A percentile compares a stretch with the other conserved stretches of the same genome.
These are phyloP conservation scores for Pipa parva DNA, from an alignment of 2,113 vertebrate genomes.

Conservation along the genomic window DNA sequence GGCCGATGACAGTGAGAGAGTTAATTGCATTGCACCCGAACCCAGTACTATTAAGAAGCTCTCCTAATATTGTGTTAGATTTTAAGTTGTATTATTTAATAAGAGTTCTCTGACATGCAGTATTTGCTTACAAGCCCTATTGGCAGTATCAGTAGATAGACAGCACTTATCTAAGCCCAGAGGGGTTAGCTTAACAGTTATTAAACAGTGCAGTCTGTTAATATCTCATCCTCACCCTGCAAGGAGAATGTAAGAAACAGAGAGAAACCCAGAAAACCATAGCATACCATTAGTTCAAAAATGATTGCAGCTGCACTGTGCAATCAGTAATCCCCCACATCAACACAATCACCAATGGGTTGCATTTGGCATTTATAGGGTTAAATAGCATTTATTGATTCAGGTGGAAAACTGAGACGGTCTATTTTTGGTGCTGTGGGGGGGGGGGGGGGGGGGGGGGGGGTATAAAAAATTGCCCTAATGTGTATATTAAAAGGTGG, in stretches of 20 bases:
- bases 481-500: slow-evolving; percentile 57
- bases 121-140: slow-evolving; percentile 48
- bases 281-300: slow-evolving; percentile 50
- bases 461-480: too few species aligned
- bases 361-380: not conserved
- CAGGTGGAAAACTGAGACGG: not conserved
- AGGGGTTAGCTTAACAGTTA: slow-evolving; percentile 46
- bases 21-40: too few species aligned
- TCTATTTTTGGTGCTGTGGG: not conserved
- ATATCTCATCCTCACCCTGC: slow-evolving; percentile 56
- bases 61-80: too few species aligned
- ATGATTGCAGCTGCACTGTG: not conserved
- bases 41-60: too few species aligned
- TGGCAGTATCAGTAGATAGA: slow-evolving; percentile 23
- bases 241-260: not conserved
- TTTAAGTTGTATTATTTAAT: not conserved
- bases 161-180: slow-evolving; percentile 44
- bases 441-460: not conserved
- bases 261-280: slow-evolving; percentile 20
- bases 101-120: not conserved
- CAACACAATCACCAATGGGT: not conserved
- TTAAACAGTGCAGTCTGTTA: slow-evolving; percentile 56
- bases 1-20: too few species aligned
- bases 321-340: not conserved
- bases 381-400: not conserved